phyloP scores from a whole-genome alignment of 2,113 vertebrate species.

The Columba livia region DNA sequence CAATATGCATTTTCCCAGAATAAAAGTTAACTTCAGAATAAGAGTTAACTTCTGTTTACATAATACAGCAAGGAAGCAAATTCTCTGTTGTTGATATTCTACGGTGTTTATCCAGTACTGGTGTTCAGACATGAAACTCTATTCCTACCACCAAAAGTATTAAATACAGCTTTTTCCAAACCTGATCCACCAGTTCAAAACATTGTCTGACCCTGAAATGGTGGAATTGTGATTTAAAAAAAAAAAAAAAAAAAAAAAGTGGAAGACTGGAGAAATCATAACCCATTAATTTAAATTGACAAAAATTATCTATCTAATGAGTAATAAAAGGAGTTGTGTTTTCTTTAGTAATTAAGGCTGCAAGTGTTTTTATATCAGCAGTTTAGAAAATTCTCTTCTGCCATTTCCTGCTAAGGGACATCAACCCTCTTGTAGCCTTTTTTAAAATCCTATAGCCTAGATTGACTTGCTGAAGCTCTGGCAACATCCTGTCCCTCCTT shows the following conservation, averaged over 20 bases:
- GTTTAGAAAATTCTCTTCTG: background rate
- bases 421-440: background rate
- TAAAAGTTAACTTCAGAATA: no score
- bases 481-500: background rate
- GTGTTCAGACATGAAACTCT: background rate
- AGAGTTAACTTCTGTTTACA: background rate
- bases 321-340: background rate
- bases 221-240: background rate
- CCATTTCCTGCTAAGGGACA: background rate
- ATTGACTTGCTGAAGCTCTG: background rate
- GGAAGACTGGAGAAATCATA: background rate
- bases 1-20: background rate
- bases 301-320: background rate
- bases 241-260: no score
- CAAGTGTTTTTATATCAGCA: background rate
- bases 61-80: background rate
- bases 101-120: background rate
- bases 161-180: background rate
- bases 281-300: background rate
- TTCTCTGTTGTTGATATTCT: background rate
- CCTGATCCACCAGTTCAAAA: background rate
- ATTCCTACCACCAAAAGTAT: background rate
- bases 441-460: background rate
- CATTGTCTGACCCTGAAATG: background rate
- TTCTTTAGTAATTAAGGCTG: background rate